These are phyloP conservation scores for Brachionus rotundiformis DNA, from an alignment of 1,140 invertebrate genomes.

Conservation along the genomic window DNA sequence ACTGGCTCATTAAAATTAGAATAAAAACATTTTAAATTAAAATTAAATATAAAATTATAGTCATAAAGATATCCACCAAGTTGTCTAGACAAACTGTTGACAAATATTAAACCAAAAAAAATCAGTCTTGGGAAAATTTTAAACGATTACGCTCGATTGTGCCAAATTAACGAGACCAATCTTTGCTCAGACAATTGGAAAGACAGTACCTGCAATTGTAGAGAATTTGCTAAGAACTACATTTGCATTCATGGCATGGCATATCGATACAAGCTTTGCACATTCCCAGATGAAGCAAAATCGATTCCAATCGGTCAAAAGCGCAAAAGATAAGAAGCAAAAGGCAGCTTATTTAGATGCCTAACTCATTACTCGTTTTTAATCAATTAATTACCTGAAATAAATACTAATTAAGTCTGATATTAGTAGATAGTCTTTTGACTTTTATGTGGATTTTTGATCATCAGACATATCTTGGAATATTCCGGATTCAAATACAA, in stretches of 20 bases:
- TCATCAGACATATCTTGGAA: too few species aligned
- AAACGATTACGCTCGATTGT: background rate
- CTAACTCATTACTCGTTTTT: too few species aligned
- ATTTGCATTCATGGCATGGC: background rate
- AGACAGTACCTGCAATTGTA: background rate
- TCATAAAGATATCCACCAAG: too few species aligned
- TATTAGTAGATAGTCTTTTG: too few species aligned
- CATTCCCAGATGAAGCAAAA: background rate
- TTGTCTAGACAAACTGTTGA: background rate
- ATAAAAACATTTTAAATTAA: too few species aligned
- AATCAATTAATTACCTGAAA: too few species aligned
- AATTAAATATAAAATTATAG: too few species aligned
- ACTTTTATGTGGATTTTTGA: too few species aligned
- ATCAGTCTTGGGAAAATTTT: background rate
- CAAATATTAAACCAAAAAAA: background rate
- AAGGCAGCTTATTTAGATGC: too few species aligned
- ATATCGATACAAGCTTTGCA: background rate
- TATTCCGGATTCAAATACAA: too few species aligned
- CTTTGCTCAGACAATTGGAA: background rate
- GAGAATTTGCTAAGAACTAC: background rate
- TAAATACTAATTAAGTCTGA: too few species aligned
- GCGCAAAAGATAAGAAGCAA: background rate
- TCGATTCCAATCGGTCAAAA: background rate
- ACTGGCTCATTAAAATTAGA: too few species aligned
- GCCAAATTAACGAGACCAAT: background rate